phyloP scores from a whole-genome alignment of 2,888 invertebrate species.

The Drosophila meridiana region DNA sequence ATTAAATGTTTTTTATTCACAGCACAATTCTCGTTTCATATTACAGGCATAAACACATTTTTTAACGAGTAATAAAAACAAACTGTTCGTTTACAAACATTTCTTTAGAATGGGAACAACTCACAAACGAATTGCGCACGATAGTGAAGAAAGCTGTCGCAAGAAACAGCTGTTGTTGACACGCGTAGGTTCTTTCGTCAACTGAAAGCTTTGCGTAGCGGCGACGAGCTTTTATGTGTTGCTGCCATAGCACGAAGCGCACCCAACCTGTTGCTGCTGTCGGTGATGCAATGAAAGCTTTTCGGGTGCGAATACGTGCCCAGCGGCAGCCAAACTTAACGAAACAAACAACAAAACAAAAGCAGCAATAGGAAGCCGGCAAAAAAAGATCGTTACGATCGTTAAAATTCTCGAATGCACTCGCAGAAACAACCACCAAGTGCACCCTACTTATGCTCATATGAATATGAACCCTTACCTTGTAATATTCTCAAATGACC shows the following conservation, averaged over 20 bases:
- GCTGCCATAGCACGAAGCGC: conserved; percentile 20
- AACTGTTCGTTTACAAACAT: conserved; percentile 35
- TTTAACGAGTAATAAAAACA: background rate
- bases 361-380: conserved; percentile 24
- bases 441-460: conserved; percentile 7
- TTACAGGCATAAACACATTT: conserved; percentile 9
- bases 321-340: conserved; percentile 27
- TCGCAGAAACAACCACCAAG: conserved; percentile 48
- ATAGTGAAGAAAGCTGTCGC: conserved; percentile 33
- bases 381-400: conserved; percentile 23
- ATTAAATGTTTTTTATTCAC: background rate
- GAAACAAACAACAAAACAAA: conserved; percentile 1
- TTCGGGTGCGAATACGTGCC: conserved; percentile 41
- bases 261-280: conserved; percentile 44
- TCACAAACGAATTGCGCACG: conserved; percentile 2
- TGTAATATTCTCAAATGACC: conserved; percentile 34
- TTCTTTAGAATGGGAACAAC: conserved; percentile 20
- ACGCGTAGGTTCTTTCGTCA: conserved; percentile 34
- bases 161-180: conserved; percentile 45
- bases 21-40: background rate
- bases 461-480: conserved; percentile 28
- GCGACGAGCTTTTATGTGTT: conserved; percentile 36
- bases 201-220: conserved; percentile 48
- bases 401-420: conserved; percentile 22
- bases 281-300: conserved; percentile 46